phyloP scores from a whole-genome alignment of 1,140 invertebrate species.

The Drosophila ironensis region DNA sequence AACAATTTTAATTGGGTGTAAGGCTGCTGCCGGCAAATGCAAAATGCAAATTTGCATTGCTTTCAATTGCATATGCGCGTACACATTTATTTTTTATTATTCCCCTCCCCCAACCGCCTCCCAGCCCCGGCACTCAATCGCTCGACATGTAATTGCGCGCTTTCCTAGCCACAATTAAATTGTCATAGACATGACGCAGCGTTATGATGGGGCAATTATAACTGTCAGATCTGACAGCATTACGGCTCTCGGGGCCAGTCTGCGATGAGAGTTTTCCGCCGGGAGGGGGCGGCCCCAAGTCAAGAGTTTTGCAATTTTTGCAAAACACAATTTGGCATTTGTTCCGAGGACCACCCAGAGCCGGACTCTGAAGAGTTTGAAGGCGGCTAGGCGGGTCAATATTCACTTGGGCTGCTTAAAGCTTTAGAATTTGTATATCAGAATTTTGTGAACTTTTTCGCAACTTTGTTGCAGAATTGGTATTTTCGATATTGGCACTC shows the following conservation, averaged over 20 bases:
- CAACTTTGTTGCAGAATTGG: constrained; percentile 42
- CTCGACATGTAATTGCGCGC: constrained; percentile 72
- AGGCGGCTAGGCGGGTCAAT: no score
- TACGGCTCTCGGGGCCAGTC: constrained; percentile 29
- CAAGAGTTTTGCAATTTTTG: constrained; percentile 13
- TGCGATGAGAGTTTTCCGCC: constrained; percentile 20
- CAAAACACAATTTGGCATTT: constrained; percentile 22
- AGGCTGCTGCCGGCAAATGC: constrained; percentile 60
- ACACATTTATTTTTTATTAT: constrained; percentile 24
- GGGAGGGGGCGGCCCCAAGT: neutral
- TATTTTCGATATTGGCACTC: constrained; percentile 8
- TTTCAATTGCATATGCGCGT: constrained; percentile 63
- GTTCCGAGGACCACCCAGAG: constrained; percentile 19
- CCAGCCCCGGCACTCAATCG: neutral
- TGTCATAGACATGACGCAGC: constrained; percentile 76
- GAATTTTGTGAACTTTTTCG: neutral
- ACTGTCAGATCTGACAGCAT: constrained; percentile 71
- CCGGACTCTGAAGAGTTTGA: neutral
- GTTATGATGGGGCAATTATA: constrained; percentile 75
- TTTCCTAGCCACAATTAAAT: constrained; percentile 78
- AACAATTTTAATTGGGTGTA: constrained; percentile 81
- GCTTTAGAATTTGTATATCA: neutral
- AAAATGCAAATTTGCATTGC: constrained; percentile 29
- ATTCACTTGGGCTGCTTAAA: constrained; percentile 1
- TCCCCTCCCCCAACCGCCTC: constrained; percentile 2